A percentile compares a stretch with the other conserved stretches of the same genome.
Conservation (phyloP, 2,113 vertebrate species). For the Hylia prasina region DNA sequence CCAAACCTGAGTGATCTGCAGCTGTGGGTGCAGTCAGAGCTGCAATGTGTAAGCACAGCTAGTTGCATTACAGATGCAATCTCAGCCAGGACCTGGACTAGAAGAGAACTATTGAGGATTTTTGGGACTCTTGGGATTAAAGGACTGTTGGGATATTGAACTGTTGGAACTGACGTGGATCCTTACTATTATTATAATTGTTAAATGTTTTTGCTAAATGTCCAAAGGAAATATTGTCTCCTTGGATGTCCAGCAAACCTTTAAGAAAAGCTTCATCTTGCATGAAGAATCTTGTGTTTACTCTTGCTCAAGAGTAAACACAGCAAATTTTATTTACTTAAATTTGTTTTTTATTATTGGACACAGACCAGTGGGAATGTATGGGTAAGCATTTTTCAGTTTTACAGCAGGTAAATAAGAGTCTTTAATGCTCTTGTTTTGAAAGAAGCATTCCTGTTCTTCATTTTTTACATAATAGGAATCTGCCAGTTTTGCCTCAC, state of each 20-base stretch:
- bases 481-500: not conserved
- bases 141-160: not conserved
- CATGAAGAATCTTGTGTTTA: no score
- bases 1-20: not conserved
- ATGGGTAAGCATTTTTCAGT: not conserved
- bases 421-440: not conserved
- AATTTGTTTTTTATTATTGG: not conserved
- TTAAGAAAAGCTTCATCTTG: not conserved
- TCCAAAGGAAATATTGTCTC: not conserved
- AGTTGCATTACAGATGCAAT: not conserved
- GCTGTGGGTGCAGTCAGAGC: not conserved
- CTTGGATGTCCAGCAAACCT: not conserved
- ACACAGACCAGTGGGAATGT: not conserved
- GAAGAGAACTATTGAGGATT: not conserved
- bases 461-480: not conserved
- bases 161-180: not conserved
- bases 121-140: not conserved
- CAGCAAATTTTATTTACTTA: not conserved
- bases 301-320: not conserved
- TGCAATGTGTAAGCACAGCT: not conserved
- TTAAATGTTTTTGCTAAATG: not conserved
- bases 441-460: not conserved
- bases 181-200: not conserved
- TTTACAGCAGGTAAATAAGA: not conserved
- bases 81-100: not conserved